Evolutionary conservation across 2,888 invertebrate species (phyloP), one percentile per base, ranked within the genome.

Genomic region (Sinopyrophorus schimmeli): DNA sequence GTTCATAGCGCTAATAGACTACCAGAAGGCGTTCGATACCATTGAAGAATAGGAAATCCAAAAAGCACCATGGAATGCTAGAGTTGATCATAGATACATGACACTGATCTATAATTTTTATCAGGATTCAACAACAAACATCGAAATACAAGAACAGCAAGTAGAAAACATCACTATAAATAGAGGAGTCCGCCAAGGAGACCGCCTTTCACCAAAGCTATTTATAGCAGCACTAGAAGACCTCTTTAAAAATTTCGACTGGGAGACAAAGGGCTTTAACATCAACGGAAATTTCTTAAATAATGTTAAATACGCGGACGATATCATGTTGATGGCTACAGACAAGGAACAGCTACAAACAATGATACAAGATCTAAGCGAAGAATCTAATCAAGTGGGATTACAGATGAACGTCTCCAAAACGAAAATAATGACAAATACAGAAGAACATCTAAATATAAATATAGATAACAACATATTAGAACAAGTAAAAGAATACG

Each of bases 391-490:
- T 5, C 28, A 9, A 10, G 14, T 14, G 28, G 28, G 28, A 11
- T 14, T 28, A n/a, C 12, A 28, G 14, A 14, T 28, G 28, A 28
- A 28, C 14, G 9, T 11, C n/a, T 14, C 28, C n/a, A 28, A 28
- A 28, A 28, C 14, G 14, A 28, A 28, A 28, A 15, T 28, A 14
- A 28, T 28, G 28, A 28, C 28, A 11, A 28, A 28, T 14, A 28
- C 26, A 26, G 26, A 26, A 26, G 9, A 26, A 26, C 3, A 2
- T 26, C 26, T 26, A 26, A 26, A 26, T 26, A 26, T 20, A 26
- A 4, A 1, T 11, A 26, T 26, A 26, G 5, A 24, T 24, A 20
- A 20, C 20, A 5, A 20, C 5, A 20, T 6, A 20, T 20, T 20
- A 20, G n/a, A n/a, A n/a, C n/a, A n/a, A n/a, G n/a, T 24, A 5